Evolutionary conservation across 2,888 invertebrate genomes (phyloP).

Genomic region (Electrophaes corylata): DNA sequence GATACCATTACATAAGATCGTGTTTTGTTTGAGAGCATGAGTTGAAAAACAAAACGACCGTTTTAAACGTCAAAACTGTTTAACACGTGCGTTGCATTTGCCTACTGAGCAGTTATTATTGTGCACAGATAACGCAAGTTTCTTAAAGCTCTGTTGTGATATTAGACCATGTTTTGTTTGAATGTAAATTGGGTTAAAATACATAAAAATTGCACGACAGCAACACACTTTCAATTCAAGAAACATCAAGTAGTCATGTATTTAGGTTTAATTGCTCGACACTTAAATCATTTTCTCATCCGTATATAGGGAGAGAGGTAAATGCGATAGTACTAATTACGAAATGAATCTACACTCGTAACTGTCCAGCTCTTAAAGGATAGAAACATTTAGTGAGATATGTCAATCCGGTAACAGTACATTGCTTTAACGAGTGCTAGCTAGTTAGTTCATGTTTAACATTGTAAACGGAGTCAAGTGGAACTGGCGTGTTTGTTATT

Average conservation of each 20-base stretch:
- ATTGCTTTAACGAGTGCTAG: conserved; percentile 72
- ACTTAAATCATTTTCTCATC: conserved; percentile 56
- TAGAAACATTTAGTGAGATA: conserved; percentile 78
- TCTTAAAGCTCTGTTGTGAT: background rate
- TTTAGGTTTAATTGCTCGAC: conserved; percentile 44
- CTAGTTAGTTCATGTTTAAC: conserved; percentile 70
- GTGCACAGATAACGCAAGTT: too few relatives aligned
- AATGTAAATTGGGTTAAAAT: too few relatives aligned
- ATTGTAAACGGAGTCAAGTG: conserved; percentile 62
- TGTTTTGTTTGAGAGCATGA: too few relatives aligned
- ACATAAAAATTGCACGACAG: background rate
- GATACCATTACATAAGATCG: too few relatives aligned
- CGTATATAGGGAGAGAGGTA: conserved; percentile 59
- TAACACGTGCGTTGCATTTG: too few relatives aligned
- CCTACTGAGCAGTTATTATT: too few relatives aligned
- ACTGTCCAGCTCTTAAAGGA: conserved; percentile 75
- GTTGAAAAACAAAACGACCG: too few relatives aligned
- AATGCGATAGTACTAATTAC: conserved; percentile 68
- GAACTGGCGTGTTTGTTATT: conserved; percentile 50
- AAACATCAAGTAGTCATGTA: conserved; percentile 19
- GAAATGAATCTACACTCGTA: conserved; percentile 66
- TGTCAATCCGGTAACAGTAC: conserved; percentile 76
- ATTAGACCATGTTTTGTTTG: background rate
- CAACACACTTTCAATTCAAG: background rate
- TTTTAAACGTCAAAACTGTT: too few relatives aligned